A percentile compares a stretch with the other conserved stretches of the same genome.
phyloP scores from a whole-genome alignment of 1,140 invertebrate genomes.

The Zaprionus davidi region DNA sequence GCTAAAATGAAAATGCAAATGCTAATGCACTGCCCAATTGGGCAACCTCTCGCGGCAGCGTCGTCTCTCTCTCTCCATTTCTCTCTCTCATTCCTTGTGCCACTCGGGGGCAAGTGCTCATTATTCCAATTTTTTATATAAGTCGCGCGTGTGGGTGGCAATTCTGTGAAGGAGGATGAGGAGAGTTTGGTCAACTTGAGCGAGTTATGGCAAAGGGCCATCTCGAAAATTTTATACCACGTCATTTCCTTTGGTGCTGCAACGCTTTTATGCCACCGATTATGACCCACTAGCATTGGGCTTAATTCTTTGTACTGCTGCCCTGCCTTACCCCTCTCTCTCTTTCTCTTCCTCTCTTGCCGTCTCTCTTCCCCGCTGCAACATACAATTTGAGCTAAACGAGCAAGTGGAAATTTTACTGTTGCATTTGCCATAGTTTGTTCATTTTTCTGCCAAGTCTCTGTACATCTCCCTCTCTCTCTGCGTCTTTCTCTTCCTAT shows the following conservation, averaged over 20 bases:
- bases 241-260: conserved; percentile 43
- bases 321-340: background rate
- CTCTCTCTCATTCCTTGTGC: background rate
- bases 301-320: conserved; percentile 16
- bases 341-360: background rate
- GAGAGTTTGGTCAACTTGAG: conserved; percentile 4
- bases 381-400: conserved; percentile 34
- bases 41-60: conserved; percentile 15
- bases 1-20: conserved; percentile 46
- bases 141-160: conserved; percentile 69
- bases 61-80: background rate
- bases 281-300: conserved; percentile 42
- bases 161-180: too few species aligned
- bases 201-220: conserved; percentile 41
- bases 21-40: conserved; percentile 38
- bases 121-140: conserved; percentile 80
- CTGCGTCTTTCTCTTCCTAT: background rate
- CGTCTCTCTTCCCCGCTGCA: background rate
- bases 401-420: conserved; percentile 34
- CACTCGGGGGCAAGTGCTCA: conserved; percentile 52
- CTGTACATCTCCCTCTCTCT: background rate
- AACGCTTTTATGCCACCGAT: conserved; percentile 49
- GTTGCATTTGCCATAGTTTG: conserved; percentile 18
- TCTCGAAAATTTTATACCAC: conserved; percentile 44
- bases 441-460: background rate